phyloP scores from a whole-genome alignment of 1,140 invertebrate genomes.

The Zaprionus davidi region DNA sequence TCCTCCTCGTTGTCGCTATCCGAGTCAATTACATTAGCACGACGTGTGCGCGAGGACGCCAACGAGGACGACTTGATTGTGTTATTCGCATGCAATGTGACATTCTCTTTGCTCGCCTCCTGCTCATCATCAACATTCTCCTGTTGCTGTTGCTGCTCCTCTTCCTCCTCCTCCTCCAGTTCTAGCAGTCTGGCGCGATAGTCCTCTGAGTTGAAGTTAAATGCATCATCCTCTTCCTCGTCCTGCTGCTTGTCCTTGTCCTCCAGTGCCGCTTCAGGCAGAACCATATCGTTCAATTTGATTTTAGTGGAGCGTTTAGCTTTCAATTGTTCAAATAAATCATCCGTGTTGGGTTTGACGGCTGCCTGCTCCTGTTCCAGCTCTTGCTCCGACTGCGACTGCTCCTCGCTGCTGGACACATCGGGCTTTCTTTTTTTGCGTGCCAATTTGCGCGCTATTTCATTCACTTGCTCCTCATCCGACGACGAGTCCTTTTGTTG shows the following conservation, averaged over 20 bases:
- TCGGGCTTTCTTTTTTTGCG: conserved; percentile 63
- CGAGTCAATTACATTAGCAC: conserved; percentile 84
- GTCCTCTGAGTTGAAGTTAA: conserved; percentile 82
- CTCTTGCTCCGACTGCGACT: conserved; percentile 22
- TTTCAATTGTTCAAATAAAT: conserved; percentile 82
- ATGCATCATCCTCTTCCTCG: conserved; percentile 60
- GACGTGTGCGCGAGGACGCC: conserved; percentile 66
- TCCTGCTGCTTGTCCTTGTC: conserved; percentile 14
- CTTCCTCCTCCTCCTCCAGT: conserved; percentile 65
- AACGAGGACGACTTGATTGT: conserved; percentile 64
- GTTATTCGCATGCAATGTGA: conserved; percentile 51
- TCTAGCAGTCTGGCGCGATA: conserved; percentile 75
- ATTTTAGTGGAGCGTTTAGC: conserved; percentile 75
- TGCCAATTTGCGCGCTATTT: conserved; percentile 65
- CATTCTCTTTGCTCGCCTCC: conserved; percentile 63
- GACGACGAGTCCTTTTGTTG: conserved; percentile 36
- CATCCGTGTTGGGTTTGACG: conserved; percentile 58
- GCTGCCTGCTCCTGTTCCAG: neutral
- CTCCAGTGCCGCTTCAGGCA: conserved; percentile 17
- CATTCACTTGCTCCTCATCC: conserved; percentile 58
- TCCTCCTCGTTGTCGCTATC: conserved; percentile 70
- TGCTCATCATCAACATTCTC: conserved; percentile 23
- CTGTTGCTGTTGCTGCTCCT: conserved; percentile 28
- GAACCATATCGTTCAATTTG: conserved; percentile 69
- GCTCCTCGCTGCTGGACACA: conserved; percentile 65